Conservation (phyloP, 2,888 invertebrate genomes). For the Hecatera dysodea region DNA sequence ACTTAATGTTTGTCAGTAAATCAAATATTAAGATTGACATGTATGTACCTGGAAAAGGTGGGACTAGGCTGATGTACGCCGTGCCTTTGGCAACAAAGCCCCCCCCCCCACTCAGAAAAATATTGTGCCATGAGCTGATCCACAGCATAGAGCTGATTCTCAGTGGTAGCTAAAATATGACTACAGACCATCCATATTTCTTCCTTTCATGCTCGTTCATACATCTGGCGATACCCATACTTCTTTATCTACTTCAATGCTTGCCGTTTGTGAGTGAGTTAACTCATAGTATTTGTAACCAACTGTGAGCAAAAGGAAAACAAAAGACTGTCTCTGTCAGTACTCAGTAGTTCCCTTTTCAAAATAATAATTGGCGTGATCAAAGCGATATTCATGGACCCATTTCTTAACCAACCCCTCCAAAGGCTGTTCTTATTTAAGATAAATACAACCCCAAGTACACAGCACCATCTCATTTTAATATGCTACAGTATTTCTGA, state of each 20-base stretch:
- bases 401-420: background rate
- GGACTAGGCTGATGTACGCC: too few relatives aligned
- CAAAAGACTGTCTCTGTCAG: background rate
- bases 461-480: slow-evolving; percentile 8
- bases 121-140: too few relatives aligned
- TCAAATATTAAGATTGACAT: too few relatives aligned
- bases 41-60: too few relatives aligned
- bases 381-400: background rate
- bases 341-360: background rate
- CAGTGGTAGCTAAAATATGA: too few relatives aligned
- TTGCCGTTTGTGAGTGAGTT: background rate
- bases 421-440: background rate
- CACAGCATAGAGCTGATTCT: too few relatives aligned
- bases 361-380: background rate
- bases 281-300: background rate
- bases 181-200: background rate
- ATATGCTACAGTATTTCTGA: slow-evolving; percentile 11
- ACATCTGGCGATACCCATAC: background rate
- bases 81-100: too few relatives aligned
- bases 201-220: background rate
- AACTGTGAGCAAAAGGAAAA: background rate
- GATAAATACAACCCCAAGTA: slow-evolving; percentile 23
- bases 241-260: background rate
- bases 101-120: too few relatives aligned
- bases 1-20: too few relatives aligned